Percentiles rank a stretch among this genome's conserved stretches.
These are phyloP conservation scores for Strigops habroptila DNA, from an alignment of 2,113 vertebrate genomes.

Conservation along the genomic window DNA sequence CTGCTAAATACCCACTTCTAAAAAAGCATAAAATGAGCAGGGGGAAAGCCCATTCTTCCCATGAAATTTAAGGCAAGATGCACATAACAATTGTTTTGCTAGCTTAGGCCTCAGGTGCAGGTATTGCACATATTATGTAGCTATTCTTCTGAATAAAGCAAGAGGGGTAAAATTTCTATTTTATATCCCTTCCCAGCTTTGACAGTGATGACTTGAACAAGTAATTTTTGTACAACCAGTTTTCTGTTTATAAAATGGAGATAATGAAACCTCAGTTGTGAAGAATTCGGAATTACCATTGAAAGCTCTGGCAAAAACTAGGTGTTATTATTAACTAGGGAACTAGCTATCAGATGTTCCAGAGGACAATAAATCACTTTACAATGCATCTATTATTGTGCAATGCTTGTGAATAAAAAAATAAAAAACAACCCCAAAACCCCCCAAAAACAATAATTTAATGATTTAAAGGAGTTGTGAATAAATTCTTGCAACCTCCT, in stretches of 20 bases:
- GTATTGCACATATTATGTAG: background rate
- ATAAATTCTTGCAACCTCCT: background rate
- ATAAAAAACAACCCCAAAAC: background rate
- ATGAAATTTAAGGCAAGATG: background rate
- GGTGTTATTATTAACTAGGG: background rate
- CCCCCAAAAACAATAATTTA: background rate
- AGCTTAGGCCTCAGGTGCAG: background rate
- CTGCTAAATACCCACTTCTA: background rate
- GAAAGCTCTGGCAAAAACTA: background rate
- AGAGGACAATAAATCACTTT: background rate
- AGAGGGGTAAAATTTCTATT: background rate
- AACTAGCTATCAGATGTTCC: background rate
- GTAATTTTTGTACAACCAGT: slow-evolving; percentile 32
- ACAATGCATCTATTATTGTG: background rate
- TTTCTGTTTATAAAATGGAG: background rate
- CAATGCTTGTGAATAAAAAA: background rate
- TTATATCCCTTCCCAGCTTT: background rate
- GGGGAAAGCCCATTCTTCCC: background rate
- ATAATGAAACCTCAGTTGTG: background rate
- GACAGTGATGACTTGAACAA: background rate
- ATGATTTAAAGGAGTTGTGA: background rate
- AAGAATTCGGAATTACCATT: background rate
- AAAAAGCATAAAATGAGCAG: background rate
- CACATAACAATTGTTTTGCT: background rate
- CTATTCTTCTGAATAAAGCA: background rate